Percentiles rank a stretch among this genome's conserved stretches.
Conservation (phyloP, 2,797 vertebrate species). For the Hippocampus kuda region DNA sequence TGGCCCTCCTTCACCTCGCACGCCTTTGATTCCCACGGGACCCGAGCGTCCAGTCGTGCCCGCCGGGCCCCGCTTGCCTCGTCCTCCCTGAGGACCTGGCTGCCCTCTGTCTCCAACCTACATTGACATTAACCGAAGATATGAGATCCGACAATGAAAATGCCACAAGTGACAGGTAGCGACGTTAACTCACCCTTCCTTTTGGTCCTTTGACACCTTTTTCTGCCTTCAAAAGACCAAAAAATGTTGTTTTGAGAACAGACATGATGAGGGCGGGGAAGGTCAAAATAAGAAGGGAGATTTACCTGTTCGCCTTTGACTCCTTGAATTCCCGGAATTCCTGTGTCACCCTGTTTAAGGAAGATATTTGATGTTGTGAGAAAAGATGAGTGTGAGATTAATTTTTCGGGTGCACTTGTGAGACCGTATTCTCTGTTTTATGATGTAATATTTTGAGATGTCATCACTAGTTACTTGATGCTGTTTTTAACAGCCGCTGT, state of each 20-base stretch:
- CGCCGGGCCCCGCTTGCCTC: constrained; percentile 61
- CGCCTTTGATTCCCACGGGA: constrained; percentile 58
- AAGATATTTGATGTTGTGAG: too few species aligned
- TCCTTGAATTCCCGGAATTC: constrained; percentile 62
- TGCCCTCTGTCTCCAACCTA: constrained; percentile 64
- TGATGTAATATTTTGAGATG: not conserved
- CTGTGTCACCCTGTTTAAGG: constrained; percentile 59
- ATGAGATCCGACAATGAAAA: not conserved
- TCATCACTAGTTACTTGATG: not conserved
- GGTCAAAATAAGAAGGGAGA: constrained; percentile 7
- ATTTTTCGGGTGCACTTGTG: not conserved
- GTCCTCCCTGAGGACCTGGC: constrained; percentile 58
- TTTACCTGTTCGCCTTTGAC: constrained; percentile 61
- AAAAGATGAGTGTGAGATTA: not conserved
- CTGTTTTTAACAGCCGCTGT: too few species aligned
- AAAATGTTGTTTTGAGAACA: not conserved
- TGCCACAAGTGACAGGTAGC: not conserved
- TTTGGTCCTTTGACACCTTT: constrained; percentile 61
- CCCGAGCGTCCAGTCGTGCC: constrained; percentile 62
- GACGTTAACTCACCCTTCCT: constrained; percentile 57
- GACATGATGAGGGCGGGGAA: constrained; percentile 10
- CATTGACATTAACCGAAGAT: constrained; percentile 19
- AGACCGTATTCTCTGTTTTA: not conserved
- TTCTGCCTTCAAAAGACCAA: constrained; percentile 50
- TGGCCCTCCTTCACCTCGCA: constrained; percentile 59